Percentiles rank a stretch among this genome's conserved stretches.
Evolutionary conservation across 2,113 vertebrate species (phyloP).

Genomic region (Istiophorus platypterus): DNA sequence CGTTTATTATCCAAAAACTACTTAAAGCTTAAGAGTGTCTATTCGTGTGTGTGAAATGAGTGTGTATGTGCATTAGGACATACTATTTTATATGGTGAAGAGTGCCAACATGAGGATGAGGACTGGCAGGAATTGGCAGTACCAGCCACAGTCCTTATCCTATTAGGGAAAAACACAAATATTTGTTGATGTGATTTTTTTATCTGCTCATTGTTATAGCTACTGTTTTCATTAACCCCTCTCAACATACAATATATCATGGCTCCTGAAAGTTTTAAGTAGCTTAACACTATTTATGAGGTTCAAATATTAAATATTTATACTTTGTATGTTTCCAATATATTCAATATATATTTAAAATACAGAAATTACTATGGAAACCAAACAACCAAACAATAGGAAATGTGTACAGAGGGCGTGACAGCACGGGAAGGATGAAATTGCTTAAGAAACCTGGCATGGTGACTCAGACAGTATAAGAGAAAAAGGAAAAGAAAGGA

Average conservation of each 20-base stretch:
- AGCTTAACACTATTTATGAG: slow-evolving; percentile 15
- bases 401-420: slow-evolving; percentile 52
- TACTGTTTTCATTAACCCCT: slow-evolving; percentile 48
- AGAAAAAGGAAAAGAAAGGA: slow-evolving; percentile 1
- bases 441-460: slow-evolving; percentile 54
- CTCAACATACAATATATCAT: slow-evolving; percentile 5
- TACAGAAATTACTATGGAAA: slow-evolving; percentile 53
- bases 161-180: slow-evolving; percentile 67
- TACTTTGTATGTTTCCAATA: slow-evolving; percentile 19
- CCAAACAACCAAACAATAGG: slow-evolving; percentile 55
- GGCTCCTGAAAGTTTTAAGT: slow-evolving; percentile 25
- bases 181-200: slow-evolving; percentile 52
- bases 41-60: slow-evolving; percentile 6
- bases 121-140: slow-evolving; percentile 45
- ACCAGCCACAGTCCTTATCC: slow-evolving; percentile 67
- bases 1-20: not conserved
- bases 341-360: slow-evolving; percentile 37
- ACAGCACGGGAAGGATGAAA: slow-evolving; percentile 65
- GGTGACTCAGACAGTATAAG: slow-evolving; percentile 23
- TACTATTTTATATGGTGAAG: slow-evolving; percentile 14
- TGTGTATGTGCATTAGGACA: slow-evolving; percentile 18
- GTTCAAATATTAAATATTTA: slow-evolving; percentile 34
- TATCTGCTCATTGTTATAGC: slow-evolving; percentile 54
- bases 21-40: not conserved
- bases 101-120: slow-evolving; percentile 38